A percentile compares a stretch with the other conserved stretches of the same genome.
Conservation (phyloP, 1,140 invertebrate genomes). For the Magallana ariakensis region DNA sequence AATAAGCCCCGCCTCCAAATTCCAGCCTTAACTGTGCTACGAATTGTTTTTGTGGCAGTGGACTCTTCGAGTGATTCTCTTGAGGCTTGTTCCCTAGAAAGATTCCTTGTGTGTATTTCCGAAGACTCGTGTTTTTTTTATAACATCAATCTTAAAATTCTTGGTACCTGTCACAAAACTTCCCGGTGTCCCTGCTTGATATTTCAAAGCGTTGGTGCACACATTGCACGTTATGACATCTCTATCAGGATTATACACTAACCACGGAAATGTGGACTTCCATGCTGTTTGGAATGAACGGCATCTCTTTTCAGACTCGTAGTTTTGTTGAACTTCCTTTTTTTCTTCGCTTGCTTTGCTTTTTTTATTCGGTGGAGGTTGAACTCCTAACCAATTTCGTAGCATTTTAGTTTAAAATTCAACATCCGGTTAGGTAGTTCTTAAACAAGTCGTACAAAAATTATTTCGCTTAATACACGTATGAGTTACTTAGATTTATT, state of each 20-base stretch:
- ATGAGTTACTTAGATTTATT: neutral
- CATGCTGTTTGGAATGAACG: neutral
- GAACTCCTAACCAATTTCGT: neutral
- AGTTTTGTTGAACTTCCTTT: neutral
- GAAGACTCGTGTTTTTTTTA: neutral
- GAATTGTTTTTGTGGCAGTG: no score
- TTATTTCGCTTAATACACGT: neutral
- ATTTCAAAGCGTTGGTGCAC: neutral
- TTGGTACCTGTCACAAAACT: slow-evolving; percentile 2
- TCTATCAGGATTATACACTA: neutral
- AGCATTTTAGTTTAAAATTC: neutral
- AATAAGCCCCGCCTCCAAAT: no score
- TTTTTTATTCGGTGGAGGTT: neutral
- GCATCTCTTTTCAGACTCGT: neutral
- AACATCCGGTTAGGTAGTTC: neutral
- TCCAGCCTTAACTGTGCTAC: no score
- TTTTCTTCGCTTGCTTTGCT: neutral
- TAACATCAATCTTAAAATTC: slow-evolving; percentile 14
- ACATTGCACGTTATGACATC: neutral
- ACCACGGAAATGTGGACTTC: neutral
- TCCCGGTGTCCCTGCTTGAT: neutral
- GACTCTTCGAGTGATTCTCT: no score
- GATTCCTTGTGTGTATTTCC: no score
- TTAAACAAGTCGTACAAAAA: neutral
- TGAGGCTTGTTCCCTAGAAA: no score